Base-by-base conservation (phyloP, 1,140 invertebrate genomes). In the Procambarus clarkii region DNA sequence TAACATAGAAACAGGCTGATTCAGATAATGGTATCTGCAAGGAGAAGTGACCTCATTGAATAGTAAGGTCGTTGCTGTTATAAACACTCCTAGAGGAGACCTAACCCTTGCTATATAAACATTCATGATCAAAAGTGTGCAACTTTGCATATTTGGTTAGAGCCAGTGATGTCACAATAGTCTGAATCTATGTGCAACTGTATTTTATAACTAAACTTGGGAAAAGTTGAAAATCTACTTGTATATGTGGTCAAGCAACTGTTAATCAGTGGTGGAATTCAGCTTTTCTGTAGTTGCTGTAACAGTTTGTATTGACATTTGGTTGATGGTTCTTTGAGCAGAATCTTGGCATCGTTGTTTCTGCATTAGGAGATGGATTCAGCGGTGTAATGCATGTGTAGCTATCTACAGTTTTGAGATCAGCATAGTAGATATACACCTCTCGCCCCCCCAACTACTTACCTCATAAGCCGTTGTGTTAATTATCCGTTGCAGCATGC, bases 401-500 rank as follows among this genome's bases (percentile, higher is more conserved):
- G 80, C 45, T 45, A 83, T 89, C 87, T 82, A 69, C 86, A 88
- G 50, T 80, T n/a, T 60, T 60, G 44, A 80, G 48, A 88, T 69
- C 87, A 48, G 87, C 80, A 82, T 21, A 89, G n/a, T 82, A 81
- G 78, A 83, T 80, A 87, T 81, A 83, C 80, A 89, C 80, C 87
- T 83, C 58, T 89, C 71, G 69, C 80, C 87, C 86, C 50, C 50
- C 60, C 64, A 45, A 89, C 87, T 89, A 82, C 79, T 60, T 89
- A 89, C 87, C 87, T 89, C 87, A 89, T 89, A 83, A 89, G 79
- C 86, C 60, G 69, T 88, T 88, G 86, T 83, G 80, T 83, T 89
- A 74, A 69, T 44, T 89, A 82, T 81, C 86, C 79, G 86, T 88
- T 80, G 86, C 78, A 88, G 86, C 86, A 81, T 88, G 77, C 79